Conservation (phyloP, 1,140 invertebrate species). For the Proctacanthus coquilletti region DNA sequence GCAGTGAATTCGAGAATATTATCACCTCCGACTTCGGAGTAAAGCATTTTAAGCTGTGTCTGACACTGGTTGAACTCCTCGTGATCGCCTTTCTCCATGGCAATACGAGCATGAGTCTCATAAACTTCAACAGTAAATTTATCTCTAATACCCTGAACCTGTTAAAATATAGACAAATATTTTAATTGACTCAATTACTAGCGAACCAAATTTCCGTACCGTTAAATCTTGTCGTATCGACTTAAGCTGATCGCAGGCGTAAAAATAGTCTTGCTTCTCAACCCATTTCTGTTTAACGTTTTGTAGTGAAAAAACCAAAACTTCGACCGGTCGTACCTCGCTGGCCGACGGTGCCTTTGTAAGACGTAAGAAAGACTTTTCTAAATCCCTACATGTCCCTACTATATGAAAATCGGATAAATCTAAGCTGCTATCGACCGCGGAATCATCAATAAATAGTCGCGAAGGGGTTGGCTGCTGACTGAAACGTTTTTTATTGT, state of each 20-base stretch:
- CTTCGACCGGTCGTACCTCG: slow-evolving; percentile 74
- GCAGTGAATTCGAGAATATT: slow-evolving; percentile 83
- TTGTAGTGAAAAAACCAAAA: slow-evolving; percentile 68
- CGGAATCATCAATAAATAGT: slow-evolving; percentile 36
- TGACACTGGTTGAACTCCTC: slow-evolving; percentile 99
- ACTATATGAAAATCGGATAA: slow-evolving; percentile 76
- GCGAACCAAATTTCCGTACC: slow-evolving; percentile 38
- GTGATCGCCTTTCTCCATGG: slow-evolving; percentile 92
- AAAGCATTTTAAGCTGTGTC: slow-evolving; percentile 89
- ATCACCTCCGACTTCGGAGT: slow-evolving; percentile 54
- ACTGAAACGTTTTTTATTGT: slow-evolving; percentile 12
- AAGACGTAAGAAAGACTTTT: slow-evolving; percentile 87
- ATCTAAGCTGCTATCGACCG: slow-evolving; percentile 47
- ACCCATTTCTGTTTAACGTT: slow-evolving; percentile 87
- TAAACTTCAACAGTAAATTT: slow-evolving; percentile 92
- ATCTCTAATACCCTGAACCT: slow-evolving; percentile 91
- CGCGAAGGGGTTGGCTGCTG: neutral
- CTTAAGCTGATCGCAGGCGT: slow-evolving; percentile 95
- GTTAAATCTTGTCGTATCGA: slow-evolving; percentile 97
- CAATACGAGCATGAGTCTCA: slow-evolving; percentile 94
- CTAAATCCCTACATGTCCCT: slow-evolving; percentile 80
- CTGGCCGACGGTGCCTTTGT: slow-evolving; percentile 89
- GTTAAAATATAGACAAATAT: slow-evolving; percentile 9
- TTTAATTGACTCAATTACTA: neutral
- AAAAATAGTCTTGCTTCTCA: slow-evolving; percentile 80